Conservation (phyloP, 2,888 invertebrate genomes). For the Mylabris sibirica region DNA sequence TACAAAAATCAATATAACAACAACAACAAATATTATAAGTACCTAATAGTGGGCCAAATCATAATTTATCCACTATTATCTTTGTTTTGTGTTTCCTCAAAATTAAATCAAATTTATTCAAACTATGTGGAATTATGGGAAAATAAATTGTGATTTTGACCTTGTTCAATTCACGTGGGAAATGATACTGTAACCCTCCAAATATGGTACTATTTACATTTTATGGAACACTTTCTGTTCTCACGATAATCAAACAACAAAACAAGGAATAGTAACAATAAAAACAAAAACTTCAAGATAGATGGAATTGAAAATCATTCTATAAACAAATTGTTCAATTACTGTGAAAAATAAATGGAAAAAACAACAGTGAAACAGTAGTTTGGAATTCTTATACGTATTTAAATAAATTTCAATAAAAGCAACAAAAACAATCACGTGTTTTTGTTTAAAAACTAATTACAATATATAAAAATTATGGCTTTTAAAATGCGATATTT, state of each 20-base stretch:
- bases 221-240: constrained; percentile 12
- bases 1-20: background rate
- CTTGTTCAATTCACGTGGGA: constrained; percentile 8
- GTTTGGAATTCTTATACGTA: background rate
- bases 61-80: background rate
- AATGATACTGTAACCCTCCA: background rate
- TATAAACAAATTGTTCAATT: background rate
- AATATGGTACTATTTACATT: constrained; percentile 11
- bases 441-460: background rate
- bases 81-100: background rate
- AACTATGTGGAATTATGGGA: background rate
- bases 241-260: constrained; percentile 9
- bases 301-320: background rate
- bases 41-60: constrained; percentile 5
- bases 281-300: background rate
- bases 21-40: background rate
- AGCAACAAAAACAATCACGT: background rate
- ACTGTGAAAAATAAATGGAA: background rate
- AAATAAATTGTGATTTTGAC: constrained; percentile 7
- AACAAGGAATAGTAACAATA: background rate
- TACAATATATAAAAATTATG: background rate
- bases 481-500: background rate
- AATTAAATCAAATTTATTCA: background rate
- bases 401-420: background rate
- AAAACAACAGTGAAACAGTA: background rate